Percentiles rank a stretch among this genome's conserved stretches.
Conservation (phyloP, 2,888 invertebrate genomes). For the Agriopis aurantiaria region DNA sequence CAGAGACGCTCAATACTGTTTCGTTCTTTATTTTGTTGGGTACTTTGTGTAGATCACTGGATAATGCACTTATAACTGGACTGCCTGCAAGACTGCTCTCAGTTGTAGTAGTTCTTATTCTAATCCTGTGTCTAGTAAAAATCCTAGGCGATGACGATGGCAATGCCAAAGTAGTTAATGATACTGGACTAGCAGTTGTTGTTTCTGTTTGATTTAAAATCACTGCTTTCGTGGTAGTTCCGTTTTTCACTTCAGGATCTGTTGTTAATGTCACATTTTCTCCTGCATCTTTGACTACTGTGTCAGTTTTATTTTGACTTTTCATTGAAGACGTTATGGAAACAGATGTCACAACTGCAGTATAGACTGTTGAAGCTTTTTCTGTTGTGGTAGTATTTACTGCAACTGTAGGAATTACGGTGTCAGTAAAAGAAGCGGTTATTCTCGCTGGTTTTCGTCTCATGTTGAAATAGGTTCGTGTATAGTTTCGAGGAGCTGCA, state of each 20-base stretch:
- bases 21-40: conserved; percentile 50
- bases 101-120: conserved; percentile 78
- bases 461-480: conserved; percentile 73
- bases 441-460: conserved; percentile 72
- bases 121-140: conserved; percentile 67
- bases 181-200: conserved; percentile 50
- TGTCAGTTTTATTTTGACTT: conserved; percentile 78
- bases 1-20: conserved; percentile 63
- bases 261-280: conserved; percentile 59
- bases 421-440: conserved; percentile 67
- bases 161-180: conserved; percentile 45
- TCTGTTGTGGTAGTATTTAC: conserved; percentile 77
- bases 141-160: conserved; percentile 53
- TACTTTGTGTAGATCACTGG: conserved; percentile 58
- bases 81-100: conserved; percentile 61
- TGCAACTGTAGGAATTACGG: conserved; percentile 48
- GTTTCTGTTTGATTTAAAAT: conserved; percentile 64
- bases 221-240: conserved; percentile 54
- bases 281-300: conserved; percentile 55
- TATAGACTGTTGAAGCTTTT: conserved; percentile 80
- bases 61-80: conserved; percentile 68
- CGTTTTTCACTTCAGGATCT: conserved; percentile 52
- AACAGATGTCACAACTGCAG: conserved; percentile 83
- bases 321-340: conserved; percentile 84
- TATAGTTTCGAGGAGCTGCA: conserved; percentile 67